phyloP scores from a whole-genome alignment of 35 echinoderm and acorn worm species.

The Apostichopus japonicus region DNA sequence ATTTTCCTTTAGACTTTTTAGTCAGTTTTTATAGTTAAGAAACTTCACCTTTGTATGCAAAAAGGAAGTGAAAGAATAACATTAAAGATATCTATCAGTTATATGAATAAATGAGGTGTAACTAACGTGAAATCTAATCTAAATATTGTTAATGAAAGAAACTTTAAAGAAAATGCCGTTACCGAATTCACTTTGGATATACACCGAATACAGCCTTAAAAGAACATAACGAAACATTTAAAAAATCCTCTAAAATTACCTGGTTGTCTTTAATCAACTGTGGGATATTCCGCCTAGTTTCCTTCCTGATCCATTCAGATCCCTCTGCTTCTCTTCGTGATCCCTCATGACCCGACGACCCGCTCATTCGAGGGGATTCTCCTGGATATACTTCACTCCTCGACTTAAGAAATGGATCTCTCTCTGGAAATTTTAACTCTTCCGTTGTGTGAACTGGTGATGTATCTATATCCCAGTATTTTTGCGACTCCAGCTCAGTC shows the following conservation, averaged over 20 bases:
- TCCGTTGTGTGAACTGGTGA: slow-evolving; percentile 41
- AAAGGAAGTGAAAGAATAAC: too few species aligned
- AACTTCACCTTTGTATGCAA: too few species aligned
- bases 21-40: too few species aligned
- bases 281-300: slow-evolving; percentile 23
- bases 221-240: too few species aligned
- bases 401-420: background rate
- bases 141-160: too few species aligned
- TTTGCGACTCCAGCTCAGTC: slow-evolving; percentile 40
- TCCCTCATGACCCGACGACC: background rate
- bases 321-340: background rate
- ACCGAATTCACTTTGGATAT: too few species aligned
- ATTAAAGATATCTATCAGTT: too few species aligned
- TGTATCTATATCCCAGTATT: slow-evolving; percentile 54
- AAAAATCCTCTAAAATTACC: background rate
- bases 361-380: background rate
- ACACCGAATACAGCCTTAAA: too few species aligned
- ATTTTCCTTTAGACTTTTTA: too few species aligned
- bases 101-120: too few species aligned
- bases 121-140: too few species aligned
- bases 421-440: background rate
- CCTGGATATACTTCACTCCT: background rate
- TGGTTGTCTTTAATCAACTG: slow-evolving; percentile 55
- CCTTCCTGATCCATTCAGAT: slow-evolving; percentile 14
- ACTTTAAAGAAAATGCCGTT: too few species aligned